phyloP scores from a whole-genome alignment of 2,888 invertebrate species.

The Conomelus anceps region DNA sequence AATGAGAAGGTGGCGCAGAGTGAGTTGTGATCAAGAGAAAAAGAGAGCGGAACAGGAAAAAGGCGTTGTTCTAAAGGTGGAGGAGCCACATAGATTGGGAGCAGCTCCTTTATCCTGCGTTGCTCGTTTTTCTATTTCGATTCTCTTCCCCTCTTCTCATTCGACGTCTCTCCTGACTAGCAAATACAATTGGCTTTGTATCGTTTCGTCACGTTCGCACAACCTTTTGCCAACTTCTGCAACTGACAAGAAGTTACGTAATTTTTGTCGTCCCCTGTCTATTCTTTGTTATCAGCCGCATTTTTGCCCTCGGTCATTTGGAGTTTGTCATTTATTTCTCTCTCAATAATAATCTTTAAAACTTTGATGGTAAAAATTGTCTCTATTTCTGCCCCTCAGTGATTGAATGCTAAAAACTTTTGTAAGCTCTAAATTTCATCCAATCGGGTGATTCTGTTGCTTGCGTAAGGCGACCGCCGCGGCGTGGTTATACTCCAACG shows the following conservation, averaged over 20 bases:
- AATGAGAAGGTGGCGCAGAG: background rate
- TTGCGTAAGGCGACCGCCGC: too few relatives aligned
- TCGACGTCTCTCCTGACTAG: background rate
- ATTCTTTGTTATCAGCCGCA: background rate
- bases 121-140: background rate
- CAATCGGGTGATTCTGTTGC: too few relatives aligned
- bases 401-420: background rate
- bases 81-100: background rate
- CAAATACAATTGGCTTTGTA: slow-evolving; percentile 12
- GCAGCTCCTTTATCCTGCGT: background rate
- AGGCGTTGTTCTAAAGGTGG: background rate
- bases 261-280: background rate
- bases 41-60: background rate
- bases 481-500: too few relatives aligned
- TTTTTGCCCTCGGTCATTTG: background rate
- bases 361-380: background rate
- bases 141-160: background rate
- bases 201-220: slow-evolving; percentile 4
- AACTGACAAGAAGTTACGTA: background rate
- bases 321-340: background rate
- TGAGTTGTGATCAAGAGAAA: background rate
- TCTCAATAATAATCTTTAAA: background rate
- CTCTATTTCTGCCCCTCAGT: background rate
- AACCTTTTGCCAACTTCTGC: background rate
- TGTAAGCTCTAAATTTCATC: background rate